Conservation (phyloP, 1,140 invertebrate genomes). For the Chionoecetes opilio region DNA sequence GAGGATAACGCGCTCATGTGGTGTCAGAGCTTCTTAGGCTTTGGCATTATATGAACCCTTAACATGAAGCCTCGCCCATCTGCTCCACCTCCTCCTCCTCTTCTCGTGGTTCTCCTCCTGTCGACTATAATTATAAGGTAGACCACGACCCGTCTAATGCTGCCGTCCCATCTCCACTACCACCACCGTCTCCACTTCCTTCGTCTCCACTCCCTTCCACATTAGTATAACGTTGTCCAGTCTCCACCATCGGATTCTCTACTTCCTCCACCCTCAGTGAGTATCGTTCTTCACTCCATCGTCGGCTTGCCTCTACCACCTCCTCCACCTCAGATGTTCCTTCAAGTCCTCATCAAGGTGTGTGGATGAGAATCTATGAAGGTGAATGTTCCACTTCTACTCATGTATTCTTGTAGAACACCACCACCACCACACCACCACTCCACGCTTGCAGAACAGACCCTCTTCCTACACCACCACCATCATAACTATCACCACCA, state of each 20-base stretch:
- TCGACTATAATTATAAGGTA: background rate
- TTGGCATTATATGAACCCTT: conserved; percentile 40
- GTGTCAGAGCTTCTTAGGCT: conserved; percentile 70
- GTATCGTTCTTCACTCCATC: too few species aligned
- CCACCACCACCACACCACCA: too few species aligned
- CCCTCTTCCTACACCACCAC: too few species aligned
- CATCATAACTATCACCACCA: too few species aligned
- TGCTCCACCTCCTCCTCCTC: background rate
- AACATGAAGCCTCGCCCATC: background rate
- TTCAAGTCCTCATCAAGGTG: too few species aligned
- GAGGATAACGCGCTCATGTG: conserved; percentile 62
- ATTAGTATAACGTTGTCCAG: background rate
- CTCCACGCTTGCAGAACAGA: too few species aligned
- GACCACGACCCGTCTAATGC: background rate
- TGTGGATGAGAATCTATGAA: too few species aligned
- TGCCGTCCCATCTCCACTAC: background rate
- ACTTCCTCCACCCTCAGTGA: background rate
- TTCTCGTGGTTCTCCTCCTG: background rate
- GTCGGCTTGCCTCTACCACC: too few species aligned
- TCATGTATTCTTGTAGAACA: too few species aligned
- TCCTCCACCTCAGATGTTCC: too few species aligned
- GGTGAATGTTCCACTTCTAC: too few species aligned
- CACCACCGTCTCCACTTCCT: background rate
- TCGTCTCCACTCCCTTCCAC: background rate
- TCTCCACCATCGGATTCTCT: background rate